A percentile compares a stretch with the other conserved stretches of the same genome.
Conservation (phyloP, 2,888 invertebrate genomes). For the Ptilodon capucinus region DNA sequence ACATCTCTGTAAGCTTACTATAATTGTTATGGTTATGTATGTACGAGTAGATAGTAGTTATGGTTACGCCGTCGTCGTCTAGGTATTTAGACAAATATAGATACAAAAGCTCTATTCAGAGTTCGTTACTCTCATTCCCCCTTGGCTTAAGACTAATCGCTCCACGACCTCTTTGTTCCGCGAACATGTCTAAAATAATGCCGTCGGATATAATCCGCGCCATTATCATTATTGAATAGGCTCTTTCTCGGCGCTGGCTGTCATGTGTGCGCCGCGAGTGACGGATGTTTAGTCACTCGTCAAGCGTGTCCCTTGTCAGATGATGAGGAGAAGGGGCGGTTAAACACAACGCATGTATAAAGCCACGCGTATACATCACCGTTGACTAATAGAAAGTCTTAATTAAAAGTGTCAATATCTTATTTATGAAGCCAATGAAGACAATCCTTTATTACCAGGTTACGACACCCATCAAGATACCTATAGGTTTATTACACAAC, state of each 20-base stretch:
- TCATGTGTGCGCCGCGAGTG: too few species aligned
- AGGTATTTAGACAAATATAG: background rate
- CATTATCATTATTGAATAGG: slow-evolving; percentile 1
- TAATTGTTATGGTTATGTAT: too few species aligned
- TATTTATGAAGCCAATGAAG: too few species aligned
- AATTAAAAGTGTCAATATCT: too few species aligned
- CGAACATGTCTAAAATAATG: background rate
- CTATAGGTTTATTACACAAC: too few species aligned
- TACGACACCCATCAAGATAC: too few species aligned
- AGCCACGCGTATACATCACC: background rate
- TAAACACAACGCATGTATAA: slow-evolving; percentile 6
- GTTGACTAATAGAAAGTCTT: background rate
- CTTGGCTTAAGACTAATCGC: background rate
- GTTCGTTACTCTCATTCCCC: background rate
- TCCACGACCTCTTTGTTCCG: background rate
- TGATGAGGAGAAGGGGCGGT: background rate
- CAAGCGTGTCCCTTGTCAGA: slow-evolving; percentile 24
- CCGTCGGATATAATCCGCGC: background rate
- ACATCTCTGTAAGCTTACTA: too few species aligned
- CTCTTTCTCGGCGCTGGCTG: background rate
- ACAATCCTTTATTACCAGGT: too few species aligned
- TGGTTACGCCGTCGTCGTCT: background rate
- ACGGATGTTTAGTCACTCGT: slow-evolving; percentile 19
- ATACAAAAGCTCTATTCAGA: background rate
- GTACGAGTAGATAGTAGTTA: too few species aligned